Evolutionary conservation across 2,888 invertebrate genomes (phyloP).

Genomic region (Keiferia lycopersicella): DNA sequence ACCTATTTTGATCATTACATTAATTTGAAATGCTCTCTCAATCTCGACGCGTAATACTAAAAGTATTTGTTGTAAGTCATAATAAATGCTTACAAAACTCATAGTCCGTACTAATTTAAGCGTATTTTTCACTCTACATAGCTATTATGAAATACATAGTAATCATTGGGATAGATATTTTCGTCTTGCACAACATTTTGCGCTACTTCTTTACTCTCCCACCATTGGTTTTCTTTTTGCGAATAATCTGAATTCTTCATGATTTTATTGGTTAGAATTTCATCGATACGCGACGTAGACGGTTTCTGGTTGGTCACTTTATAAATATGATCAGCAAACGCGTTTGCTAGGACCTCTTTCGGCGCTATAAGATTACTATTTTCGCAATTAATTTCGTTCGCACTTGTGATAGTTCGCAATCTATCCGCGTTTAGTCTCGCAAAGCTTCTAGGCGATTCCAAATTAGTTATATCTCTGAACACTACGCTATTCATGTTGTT

Average conservation of each 20-base stretch:
- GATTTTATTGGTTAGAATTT: slow-evolving; percentile 74
- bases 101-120: slow-evolving; percentile 20
- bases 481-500: slow-evolving; percentile 33
- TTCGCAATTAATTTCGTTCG: slow-evolving; percentile 62
- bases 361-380: slow-evolving; percentile 64
- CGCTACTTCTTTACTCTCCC: slow-evolving; percentile 53
- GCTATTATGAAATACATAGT: slow-evolving; percentile 31
- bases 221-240: slow-evolving; percentile 66
- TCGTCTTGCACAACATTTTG: slow-evolving; percentile 62
- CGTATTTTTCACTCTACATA: slow-evolving; percentile 31
- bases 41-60: not conserved
- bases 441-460: slow-evolving; percentile 67
- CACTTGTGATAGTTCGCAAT: slow-evolving; percentile 60
- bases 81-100: slow-evolving; percentile 5
- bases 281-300: slow-evolving; percentile 70
- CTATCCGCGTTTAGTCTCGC: slow-evolving; percentile 73
- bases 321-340: slow-evolving; percentile 73
- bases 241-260: slow-evolving; percentile 42
- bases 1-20: too few species aligned
- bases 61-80: not conserved
- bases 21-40: not conserved
- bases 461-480: slow-evolving; percentile 67
- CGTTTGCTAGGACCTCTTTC: slow-evolving; percentile 71
- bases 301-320: slow-evolving; percentile 80
- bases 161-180: slow-evolving; percentile 49